A percentile compares a stretch with the other conserved stretches of the same genome.
Conservation (phyloP, 2,888 invertebrate genomes). For the Drosophila buzzatii region DNA sequence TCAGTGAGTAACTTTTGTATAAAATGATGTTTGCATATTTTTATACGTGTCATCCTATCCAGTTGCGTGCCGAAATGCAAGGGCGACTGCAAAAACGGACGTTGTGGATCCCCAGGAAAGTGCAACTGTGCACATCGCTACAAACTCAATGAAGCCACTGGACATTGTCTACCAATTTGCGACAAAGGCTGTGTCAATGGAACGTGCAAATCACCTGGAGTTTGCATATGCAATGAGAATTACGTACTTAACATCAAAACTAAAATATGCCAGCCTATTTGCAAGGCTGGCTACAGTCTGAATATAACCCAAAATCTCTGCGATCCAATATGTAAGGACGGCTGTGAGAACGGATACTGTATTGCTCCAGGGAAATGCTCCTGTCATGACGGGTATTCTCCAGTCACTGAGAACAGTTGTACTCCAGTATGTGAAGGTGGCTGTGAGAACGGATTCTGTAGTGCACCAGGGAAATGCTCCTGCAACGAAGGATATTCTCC, state of each 20-base stretch:
- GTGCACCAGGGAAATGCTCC: constrained; percentile 13
- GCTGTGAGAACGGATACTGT: constrained; percentile 35
- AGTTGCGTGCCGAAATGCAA: constrained; percentile 82
- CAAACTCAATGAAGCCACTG: constrained; percentile 30
- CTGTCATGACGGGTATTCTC: constrained; percentile 23
- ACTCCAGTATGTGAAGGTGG: constrained; percentile 12
- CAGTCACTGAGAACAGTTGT: constrained; percentile 10
- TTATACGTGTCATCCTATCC: not conserved
- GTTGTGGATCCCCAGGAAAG: constrained; percentile 70
- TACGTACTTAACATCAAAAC: constrained; percentile 82
- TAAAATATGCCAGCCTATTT: constrained; percentile 76
- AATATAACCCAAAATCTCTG: constrained; percentile 37
- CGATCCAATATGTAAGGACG: constrained; percentile 62
- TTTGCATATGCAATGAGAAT: constrained; percentile 87
- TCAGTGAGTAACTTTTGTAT: constrained; percentile 35
- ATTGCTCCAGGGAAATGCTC: constrained; percentile 27
- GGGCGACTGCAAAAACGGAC: constrained; percentile 76
- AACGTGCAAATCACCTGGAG: constrained; percentile 85
- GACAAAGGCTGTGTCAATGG: constrained; percentile 78
- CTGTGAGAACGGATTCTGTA: constrained; percentile 36
- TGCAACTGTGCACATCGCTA: constrained; percentile 73
- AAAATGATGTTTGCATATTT: not conserved
- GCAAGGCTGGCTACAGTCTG: constrained; percentile 41
- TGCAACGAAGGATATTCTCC: constrained; percentile 21
- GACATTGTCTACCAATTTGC: constrained; percentile 79